Percentiles rank a stretch among this genome's conserved stretches.
phyloP scores from a whole-genome alignment of 2,113 vertebrate species.

The Nycticebus coucang region DNA sequence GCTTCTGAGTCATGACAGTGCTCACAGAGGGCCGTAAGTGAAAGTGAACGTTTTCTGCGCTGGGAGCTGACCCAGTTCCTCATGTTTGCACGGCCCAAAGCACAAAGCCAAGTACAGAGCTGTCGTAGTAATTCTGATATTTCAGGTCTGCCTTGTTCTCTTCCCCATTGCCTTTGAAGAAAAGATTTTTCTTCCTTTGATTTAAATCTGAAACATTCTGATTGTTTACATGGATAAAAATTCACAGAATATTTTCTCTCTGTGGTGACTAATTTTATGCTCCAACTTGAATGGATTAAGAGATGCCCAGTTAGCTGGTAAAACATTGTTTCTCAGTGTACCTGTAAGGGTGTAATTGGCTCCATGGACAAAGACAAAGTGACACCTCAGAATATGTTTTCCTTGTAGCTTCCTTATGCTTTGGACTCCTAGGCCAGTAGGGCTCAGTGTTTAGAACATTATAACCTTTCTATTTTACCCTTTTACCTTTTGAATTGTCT shows the following conservation, averaged over 20 bases:
- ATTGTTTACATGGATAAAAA: neutral
- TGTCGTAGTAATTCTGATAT: neutral
- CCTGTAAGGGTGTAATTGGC: neutral
- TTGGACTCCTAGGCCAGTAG: too few relatives aligned
- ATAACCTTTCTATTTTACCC: too few relatives aligned
- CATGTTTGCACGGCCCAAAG: neutral
- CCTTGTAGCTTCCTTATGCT: too few relatives aligned
- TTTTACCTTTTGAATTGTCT: too few relatives aligned
- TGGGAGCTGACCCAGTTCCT: neutral
- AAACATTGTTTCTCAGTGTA: neutral
- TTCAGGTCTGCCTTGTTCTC: neutral
- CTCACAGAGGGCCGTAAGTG: fast-evolving
- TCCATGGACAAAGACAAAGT: too few relatives aligned
- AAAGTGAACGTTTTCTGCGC: neutral
- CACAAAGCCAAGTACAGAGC: neutral
- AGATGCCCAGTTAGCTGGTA: neutral
- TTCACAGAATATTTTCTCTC: neutral
- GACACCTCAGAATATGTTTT: too few relatives aligned
- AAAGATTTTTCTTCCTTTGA: neutral
- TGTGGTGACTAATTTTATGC: neutral
- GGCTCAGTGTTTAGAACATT: too few relatives aligned
- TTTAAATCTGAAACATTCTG: conserved; percentile 35
- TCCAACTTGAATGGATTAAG: neutral
- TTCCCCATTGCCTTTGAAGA: conserved; percentile 24
- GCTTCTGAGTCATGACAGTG: neutral